Evolutionary conservation across 2,888 invertebrate genomes (phyloP).

Genomic region (Callyntrura sp.): DNA sequence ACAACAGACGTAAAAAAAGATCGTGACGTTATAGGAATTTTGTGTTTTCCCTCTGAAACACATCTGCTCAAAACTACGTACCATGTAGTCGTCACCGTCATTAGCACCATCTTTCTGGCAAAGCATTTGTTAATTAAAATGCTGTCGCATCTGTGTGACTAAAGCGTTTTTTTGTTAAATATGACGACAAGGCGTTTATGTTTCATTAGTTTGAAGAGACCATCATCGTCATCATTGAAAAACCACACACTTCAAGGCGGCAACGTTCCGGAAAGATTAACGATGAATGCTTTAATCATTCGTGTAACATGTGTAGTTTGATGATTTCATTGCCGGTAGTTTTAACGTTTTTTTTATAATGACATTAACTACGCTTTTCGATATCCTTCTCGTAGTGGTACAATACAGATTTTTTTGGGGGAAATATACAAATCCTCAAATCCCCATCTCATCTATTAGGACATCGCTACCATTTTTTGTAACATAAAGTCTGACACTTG

Average conservation of each 20-base stretch:
- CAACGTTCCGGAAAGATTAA: constrained; percentile 34
- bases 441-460: background rate
- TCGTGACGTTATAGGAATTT: background rate
- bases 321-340: background rate
- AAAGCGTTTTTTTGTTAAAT: background rate
- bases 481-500: background rate
- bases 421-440: background rate
- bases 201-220: constrained; percentile 7
- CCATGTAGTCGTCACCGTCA: background rate
- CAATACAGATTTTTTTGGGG: background rate
- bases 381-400: no score
- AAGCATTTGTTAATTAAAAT: constrained; percentile 8
- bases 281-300: background rate
- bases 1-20: background rate
- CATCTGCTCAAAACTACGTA: background rate
- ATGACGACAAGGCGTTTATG: background rate
- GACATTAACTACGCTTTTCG: background rate
- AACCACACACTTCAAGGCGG: background rate
- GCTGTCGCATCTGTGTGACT: background rate
- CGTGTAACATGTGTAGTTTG: background rate
- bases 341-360: background rate
- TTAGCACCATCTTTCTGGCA: constrained; percentile 11
- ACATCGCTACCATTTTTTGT: constrained; percentile 6
- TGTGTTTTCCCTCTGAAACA: background rate
- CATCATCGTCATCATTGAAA: background rate